These are phyloP conservation scores for Hypselothyrea guttata DNA, from an alignment of 2,888 invertebrate genomes.

Conservation along the genomic window DNA sequence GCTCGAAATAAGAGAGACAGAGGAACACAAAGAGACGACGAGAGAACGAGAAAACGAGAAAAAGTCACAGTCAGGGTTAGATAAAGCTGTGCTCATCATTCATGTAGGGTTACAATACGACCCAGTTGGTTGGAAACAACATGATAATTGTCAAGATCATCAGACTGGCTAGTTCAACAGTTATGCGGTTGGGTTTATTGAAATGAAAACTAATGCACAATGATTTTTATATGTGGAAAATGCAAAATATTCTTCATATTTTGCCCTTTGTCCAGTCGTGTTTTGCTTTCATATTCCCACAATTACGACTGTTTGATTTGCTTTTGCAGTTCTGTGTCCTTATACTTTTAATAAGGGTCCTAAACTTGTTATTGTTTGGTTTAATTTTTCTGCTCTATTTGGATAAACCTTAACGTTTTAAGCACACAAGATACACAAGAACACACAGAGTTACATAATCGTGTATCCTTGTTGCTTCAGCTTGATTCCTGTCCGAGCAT, in stretches of 20 bases:
- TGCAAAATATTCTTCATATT: neutral
- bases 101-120: slow-evolving; percentile 7
- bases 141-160: slow-evolving; percentile 1
- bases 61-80: slow-evolving; percentile 7
- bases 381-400: slow-evolving; percentile 23
- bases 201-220: neutral
- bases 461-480: slow-evolving; percentile 15
- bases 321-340: neutral
- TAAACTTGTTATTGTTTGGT: neutral
- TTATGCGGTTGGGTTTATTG: neutral
- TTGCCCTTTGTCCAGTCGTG: neutral
- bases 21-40: neutral
- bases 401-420: slow-evolving; percentile 10
- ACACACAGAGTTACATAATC: neutral
- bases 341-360: slow-evolving; percentile 3
- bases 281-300: no score
- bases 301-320: neutral
- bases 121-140: slow-evolving; percentile 19
- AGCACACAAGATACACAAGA: neutral
- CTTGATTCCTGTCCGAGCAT: slow-evolving; percentile 25
- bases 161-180: neutral
- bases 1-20: neutral
- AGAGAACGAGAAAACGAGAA: neutral
- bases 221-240: no score
- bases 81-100: slow-evolving; percentile 11